Base-by-base conservation (phyloP, 2,797 vertebrate genomes). In the Otolemur crassicaudatus region DNA sequence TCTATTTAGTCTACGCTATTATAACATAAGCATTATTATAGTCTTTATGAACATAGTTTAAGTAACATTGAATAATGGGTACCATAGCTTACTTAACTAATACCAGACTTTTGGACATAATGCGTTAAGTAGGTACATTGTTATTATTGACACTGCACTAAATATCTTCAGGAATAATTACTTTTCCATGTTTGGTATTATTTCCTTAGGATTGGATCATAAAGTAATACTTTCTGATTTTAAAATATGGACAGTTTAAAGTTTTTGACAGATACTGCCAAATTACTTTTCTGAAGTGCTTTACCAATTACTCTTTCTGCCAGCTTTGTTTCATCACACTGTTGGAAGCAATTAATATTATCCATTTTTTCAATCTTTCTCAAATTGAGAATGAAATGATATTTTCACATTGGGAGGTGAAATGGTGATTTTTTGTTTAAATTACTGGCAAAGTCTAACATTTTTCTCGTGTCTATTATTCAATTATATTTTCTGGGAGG, bases 361-460 rank as follows among this genome's bases (percentile, higher is more conserved):
- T 89, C 40, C n/a, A 77, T 91, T 40, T 56, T 31, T 7, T 7
- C 16, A 87, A 16, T 87, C 70, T 73, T 92, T 90, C 70, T 93
- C 46, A 84, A 85, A 90, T 72, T 90, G 60, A 85, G 37, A 90
- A 19, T 77, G 46, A 91, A 70, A 56, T 90, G 49, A 7, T 89
- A 83, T 83, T 94, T 58, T 79, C 22, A 73, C 7, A n/a, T 37
- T 58, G 31, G 91, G 69, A 90, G 56, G 34, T 86, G 11, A 92
- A 96, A 65, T 89, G 9, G 20, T 92, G 49, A 23, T 31, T 88
- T 96, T 92, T 87, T 46, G 90, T 87, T 90, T 91, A 96, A 94
- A 86, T 89, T 86, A 90, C 31, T 86, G 83, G 34, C n/a, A 60
- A 89, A 70, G 12, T 75, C 43, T 60, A 94, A 63, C 16, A 67